Evolutionary conservation across 2,888 invertebrate genomes (phyloP), one percentile per base, ranked within the genome.

Genomic region (Theretra japonica): DNA sequence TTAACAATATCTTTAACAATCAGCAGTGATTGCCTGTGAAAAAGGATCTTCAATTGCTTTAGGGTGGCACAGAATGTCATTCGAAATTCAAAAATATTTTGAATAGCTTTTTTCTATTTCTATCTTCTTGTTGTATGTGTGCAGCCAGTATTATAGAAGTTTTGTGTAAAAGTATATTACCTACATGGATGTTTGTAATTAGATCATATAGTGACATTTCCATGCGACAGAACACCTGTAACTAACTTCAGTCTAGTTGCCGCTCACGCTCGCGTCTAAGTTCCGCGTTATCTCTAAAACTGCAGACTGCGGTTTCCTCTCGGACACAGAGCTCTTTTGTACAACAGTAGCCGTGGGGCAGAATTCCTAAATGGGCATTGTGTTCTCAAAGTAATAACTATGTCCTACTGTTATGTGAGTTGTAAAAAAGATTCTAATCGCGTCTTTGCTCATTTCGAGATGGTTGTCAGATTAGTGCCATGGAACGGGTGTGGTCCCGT

Each of bases 321-420:
- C 58, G 58, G 33, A 62, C 33, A 33, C 62, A 21, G 62, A 41
- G 30, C 33, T 62, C 62, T 62, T 19, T 62, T 62, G 62, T 62
- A 62, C 30, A 33, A 19, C n/a, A 62, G 33, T 62, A 30, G 62
- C 33, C 33, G 21, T 33, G 62, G 17, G 62, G 62, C 33, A 62
- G 62, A 62, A 33, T 62, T 33, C 30, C 33, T 62, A 62, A 62
- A 62, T n/a, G 62, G 33, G 8, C 33, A 62, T 62, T 62, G 62
- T 62, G 33, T 62, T 33, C 19, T 33, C 30, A 33, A 33, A 33
- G n/a, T 33, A 33, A 30, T 21, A 30, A 30, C n/a, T 33, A 33
- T 21, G n/a, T 33, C 30, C 58, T 58, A 58, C 17, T 58, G 15
- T 58, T 58, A 58, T 58, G 17, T 58, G 4, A 4, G n/a, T n/a